Evolutionary conservation across 1,140 invertebrate genomes (phyloP).

Genomic region (Euwallacea fornicatus): DNA sequence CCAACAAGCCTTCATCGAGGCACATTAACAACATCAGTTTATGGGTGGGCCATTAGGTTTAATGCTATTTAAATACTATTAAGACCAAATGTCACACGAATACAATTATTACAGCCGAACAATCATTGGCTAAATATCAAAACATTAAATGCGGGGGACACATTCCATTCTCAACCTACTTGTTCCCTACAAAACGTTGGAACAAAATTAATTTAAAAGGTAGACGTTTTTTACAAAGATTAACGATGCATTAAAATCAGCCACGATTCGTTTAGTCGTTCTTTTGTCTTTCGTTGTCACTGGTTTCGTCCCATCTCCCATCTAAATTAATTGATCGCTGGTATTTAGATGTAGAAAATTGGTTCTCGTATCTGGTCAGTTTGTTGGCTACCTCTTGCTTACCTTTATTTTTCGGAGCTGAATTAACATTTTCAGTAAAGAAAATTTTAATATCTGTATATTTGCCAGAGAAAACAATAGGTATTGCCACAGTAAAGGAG

Average conservation of each 20-base stretch:
- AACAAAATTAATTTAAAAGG: constrained; percentile 35
- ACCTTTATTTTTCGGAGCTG: not conserved
- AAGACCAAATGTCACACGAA: constrained; percentile 10
- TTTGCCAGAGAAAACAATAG: too few species aligned
- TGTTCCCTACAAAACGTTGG: constrained; percentile 30
- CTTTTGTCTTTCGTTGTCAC: constrained; percentile 36
- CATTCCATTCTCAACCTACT: constrained; percentile 34
- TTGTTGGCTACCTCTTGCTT: constrained; percentile 17
- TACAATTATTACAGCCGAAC: not conserved
- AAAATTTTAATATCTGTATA: too few species aligned
- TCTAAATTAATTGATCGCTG: constrained; percentile 35
- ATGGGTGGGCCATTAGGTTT: constrained; percentile 6
- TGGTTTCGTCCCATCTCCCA: constrained; percentile 17
- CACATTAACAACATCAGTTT: too few species aligned
- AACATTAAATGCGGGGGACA: constrained; percentile 17
- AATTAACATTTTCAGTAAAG: too few species aligned
- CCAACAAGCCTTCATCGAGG: too few species aligned
- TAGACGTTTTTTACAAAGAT: constrained; percentile 36
- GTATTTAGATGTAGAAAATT: constrained; percentile 34
- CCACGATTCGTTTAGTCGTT: constrained; percentile 36
- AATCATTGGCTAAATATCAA: constrained; percentile 12
- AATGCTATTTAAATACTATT: constrained; percentile 8
- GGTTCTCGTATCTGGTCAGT: constrained; percentile 20
- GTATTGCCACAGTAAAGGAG: too few species aligned
- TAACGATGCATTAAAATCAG: constrained; percentile 36